Conservation (phyloP, 2,888 invertebrate genomes). For the Drosophila helvetica region DNA sequence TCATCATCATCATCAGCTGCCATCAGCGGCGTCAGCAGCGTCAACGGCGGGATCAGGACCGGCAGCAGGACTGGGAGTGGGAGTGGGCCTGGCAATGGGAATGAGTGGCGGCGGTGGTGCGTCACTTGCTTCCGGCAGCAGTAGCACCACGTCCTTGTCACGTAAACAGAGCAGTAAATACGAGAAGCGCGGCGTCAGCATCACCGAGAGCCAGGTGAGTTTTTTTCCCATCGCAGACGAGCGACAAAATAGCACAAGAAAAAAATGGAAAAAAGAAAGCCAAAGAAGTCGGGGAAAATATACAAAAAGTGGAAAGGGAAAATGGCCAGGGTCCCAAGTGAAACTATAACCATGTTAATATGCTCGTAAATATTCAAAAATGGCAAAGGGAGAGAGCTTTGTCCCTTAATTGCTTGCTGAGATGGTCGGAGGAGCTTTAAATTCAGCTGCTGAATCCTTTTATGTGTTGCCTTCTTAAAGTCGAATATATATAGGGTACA, state of each 20-base stretch:
- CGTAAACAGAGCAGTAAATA: constrained; percentile 84
- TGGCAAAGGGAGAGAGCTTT: not conserved
- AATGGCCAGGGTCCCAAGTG: not conserved
- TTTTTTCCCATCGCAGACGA: constrained; percentile 6
- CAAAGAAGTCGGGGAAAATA: constrained; percentile 13
- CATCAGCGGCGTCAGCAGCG: constrained; percentile 43
- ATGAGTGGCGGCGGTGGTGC: constrained; percentile 24
- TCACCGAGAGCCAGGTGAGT: constrained; percentile 84
- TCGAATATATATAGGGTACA: constrained; percentile 5
- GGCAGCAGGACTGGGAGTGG: not conserved
- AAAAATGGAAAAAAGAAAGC: not conserved
- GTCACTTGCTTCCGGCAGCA: constrained; percentile 59
- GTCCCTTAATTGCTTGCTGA: constrained; percentile 20
- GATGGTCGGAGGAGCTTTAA: constrained; percentile 10
- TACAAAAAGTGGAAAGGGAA: not conserved
- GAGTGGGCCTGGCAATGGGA: constrained; percentile 11
- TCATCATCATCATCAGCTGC: constrained; percentile 59
- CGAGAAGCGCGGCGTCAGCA: constrained; percentile 84
- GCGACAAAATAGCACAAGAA: constrained; percentile 11
- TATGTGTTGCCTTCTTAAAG: constrained; percentile 13
- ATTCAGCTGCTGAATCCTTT: not conserved
- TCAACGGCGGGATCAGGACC: constrained; percentile 21
- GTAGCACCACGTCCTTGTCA: constrained; percentile 76
- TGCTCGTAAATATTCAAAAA: constrained; percentile 28
- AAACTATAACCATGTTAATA: constrained; percentile 22